Evolutionary conservation across 2,113 vertebrate genomes (phyloP).

Genomic region (Lota lota): DNA sequence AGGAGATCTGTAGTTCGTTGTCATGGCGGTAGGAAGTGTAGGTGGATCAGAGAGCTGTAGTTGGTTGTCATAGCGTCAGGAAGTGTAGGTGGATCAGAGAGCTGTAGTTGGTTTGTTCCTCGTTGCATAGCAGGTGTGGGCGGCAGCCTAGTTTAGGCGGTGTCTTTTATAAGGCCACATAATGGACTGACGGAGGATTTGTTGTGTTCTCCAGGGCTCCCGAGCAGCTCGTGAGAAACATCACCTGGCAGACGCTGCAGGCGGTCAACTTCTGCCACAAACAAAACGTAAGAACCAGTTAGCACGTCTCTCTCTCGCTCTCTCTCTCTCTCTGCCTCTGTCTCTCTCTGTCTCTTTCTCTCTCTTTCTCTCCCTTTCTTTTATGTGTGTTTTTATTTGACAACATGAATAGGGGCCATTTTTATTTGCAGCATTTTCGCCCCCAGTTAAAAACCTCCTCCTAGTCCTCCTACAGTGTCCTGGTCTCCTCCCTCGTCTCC

Average conservation of each 20-base stretch:
- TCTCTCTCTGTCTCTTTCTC: too few relatives aligned
- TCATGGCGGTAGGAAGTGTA: too few relatives aligned
- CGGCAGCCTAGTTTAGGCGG: too few relatives aligned
- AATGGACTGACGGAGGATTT: background rate
- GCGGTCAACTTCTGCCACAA: conserved; percentile 96
- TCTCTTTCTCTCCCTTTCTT: too few relatives aligned
- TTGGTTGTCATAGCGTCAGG: too few relatives aligned
- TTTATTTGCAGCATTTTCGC: too few relatives aligned
- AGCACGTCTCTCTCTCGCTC: background rate
- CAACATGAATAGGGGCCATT: background rate
- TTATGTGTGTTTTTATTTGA: background rate
- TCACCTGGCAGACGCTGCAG: conserved; percentile 93
- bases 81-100: too few relatives aligned
- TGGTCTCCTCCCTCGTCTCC: background rate
- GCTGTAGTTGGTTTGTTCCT: too few relatives aligned
- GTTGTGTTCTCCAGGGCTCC: conserved; percentile 75
- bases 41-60: too few relatives aligned
- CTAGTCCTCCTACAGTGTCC: too few relatives aligned
- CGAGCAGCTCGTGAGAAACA: conserved; percentile 86
- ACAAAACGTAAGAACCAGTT: conserved; percentile 81
- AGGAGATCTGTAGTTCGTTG: too few relatives aligned
- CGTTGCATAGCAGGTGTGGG: too few relatives aligned
- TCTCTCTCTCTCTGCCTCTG: background rate
- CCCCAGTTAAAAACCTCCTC: background rate
- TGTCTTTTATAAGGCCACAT: background rate